Evolutionary conservation across 2,888 invertebrate genomes (phyloP), one percentile per base, ranked within the genome.

Genomic region (Eugnorisma glareosa): DNA sequence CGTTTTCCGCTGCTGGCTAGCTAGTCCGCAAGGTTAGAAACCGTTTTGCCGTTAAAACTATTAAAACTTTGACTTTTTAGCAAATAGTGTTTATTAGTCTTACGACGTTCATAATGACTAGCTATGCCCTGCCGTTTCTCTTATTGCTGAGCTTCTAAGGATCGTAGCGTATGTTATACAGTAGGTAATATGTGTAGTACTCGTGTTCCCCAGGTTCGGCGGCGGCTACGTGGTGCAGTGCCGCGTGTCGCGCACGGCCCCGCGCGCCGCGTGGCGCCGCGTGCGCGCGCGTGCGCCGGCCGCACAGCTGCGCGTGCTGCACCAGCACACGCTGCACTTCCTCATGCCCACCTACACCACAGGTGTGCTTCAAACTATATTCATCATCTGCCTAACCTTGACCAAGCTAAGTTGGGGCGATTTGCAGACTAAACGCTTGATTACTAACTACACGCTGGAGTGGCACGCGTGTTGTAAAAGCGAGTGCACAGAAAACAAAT

Each of bases 221-320:
- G 97, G 97, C 78, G 97, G 97, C 10, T 97, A 97, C 93, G 93
- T 97, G 67, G 96, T 97, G 85, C 94, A 94, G 75, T 91, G 96
- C 79, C 93, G 95, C 77, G 86, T 84, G 86, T 74, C 68, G 63
- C 79, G 86, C 40, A 74, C 83, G 43, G 77, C 86, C 81, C 92
- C 93, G 83, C 75, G 83, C 35, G 75, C 1, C 0, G 91, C 94
- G 85, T 94, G 94, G 93, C 89, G 86, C 43, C 88, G 90, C 77
- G 92, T 94, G 83, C 81, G 72, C 8, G 88, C 88, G 70, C 92
- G 90, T 76, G 92, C 94, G 85, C 94, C 96, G 31, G 92, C 90
- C 87, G 96, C 97, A 7, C 70, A 85, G 72, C 93, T 97, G 82
- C 94, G 94, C 10, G 92, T 95, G 79, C 91, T 94, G 82, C 97